phyloP scores from a whole-genome alignment of 2,888 invertebrate genomes.

The Dasysyrphus albostriatus region DNA sequence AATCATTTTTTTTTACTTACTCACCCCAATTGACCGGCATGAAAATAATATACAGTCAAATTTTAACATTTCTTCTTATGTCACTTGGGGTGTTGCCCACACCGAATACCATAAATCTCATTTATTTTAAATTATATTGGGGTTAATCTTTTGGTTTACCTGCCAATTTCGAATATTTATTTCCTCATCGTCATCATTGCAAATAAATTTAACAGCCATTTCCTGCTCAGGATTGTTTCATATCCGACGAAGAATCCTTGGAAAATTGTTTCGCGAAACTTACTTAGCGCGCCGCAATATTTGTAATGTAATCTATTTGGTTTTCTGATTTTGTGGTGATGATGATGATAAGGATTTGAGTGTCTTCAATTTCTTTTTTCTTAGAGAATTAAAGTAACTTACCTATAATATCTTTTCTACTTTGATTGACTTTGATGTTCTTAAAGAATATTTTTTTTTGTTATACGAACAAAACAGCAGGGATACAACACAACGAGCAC shows the following conservation, averaged over 20 bases:
- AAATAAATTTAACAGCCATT: constrained; percentile 80
- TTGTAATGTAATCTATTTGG: constrained; percentile 11
- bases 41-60: not conserved
- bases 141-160: constrained; percentile 53
- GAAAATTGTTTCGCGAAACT: constrained; percentile 67
- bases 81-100: not conserved
- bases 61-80: not conserved
- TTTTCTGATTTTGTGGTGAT: not conserved
- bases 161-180: constrained; percentile 68
- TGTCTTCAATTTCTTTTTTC: constrained; percentile 13
- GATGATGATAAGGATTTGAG: not conserved
- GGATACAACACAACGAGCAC: constrained; percentile 65
- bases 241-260: constrained; percentile 79
- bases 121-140: constrained; percentile 15
- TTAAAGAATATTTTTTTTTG: constrained; percentile 13
- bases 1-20: too few species aligned
- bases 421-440: constrained; percentile 1
- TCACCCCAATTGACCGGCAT: not conserved
- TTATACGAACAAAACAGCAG: constrained; percentile 62
- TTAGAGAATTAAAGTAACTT: constrained; percentile 24
- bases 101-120: not conserved
- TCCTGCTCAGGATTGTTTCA: constrained; percentile 82
- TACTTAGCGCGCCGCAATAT: constrained; percentile 56
- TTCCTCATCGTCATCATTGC: constrained; percentile 75
- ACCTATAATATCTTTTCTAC: not conserved